Percentiles rank a stretch among this genome's conserved stretches.
Evolutionary conservation across 2,113 vertebrate species (phyloP).

Genomic region (Myotis yumanensis): DNA sequence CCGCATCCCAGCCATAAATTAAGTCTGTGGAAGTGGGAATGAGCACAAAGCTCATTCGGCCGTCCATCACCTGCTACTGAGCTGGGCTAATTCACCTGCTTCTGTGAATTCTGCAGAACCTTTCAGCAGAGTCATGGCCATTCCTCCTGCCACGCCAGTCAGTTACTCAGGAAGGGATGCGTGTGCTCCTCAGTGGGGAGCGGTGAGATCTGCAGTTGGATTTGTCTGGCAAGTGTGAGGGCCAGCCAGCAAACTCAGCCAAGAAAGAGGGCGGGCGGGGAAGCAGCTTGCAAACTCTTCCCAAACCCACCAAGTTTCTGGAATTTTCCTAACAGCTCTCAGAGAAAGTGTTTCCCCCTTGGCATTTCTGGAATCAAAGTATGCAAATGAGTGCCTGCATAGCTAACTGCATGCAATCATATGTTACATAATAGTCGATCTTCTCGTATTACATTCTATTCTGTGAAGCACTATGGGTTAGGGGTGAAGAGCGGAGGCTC

Average conservation of each 20-base stretch:
- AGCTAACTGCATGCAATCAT: conserved; percentile 61
- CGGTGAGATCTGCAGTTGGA: neutral
- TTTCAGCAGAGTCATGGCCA: neutral
- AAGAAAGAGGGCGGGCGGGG: neutral
- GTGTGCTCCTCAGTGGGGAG: neutral
- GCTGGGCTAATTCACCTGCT: neutral
- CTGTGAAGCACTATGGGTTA: neutral
- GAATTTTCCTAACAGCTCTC: conserved; percentile 34
- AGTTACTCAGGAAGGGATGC: neutral
- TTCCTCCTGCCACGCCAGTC: neutral
- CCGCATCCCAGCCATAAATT: neutral
- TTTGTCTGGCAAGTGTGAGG: neutral
- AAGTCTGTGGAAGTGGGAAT: neutral
- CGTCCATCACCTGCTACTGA: neutral
- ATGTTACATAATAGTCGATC: conserved; percentile 56
- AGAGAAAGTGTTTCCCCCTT: neutral
- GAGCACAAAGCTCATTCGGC: neutral
- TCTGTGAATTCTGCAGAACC: neutral
- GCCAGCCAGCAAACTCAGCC: neutral
- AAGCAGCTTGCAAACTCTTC: neutral
- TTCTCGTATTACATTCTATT: conserved; percentile 36
- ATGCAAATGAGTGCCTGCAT: conserved; percentile 59
- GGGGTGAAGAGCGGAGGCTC: neutral
- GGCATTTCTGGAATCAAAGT: conserved; percentile 52
- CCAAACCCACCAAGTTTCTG: conserved; percentile 9